Conservation (phyloP, 2,888 invertebrate genomes). For the Oscheius onirici region DNA sequence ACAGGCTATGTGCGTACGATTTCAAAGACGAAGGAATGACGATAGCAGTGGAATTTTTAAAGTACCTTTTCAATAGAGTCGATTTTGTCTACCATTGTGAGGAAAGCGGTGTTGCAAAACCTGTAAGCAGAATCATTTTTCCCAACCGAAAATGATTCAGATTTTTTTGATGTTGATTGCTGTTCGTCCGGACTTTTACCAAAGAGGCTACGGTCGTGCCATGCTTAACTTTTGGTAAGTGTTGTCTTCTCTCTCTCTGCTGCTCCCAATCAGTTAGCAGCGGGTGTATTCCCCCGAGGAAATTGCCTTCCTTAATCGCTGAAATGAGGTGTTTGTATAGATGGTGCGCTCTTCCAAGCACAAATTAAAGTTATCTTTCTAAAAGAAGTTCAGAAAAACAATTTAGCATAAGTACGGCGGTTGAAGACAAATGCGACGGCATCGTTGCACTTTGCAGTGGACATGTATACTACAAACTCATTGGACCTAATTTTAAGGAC, state of each 20-base stretch:
- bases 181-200: slow-evolving; percentile 41
- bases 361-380: background rate
- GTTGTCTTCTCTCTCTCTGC: too few species aligned
- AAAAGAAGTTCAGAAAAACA: background rate
- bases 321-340: background rate
- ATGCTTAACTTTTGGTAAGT: slow-evolving; percentile 44
- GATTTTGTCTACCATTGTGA: slow-evolving; percentile 49
- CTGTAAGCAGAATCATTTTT: slow-evolving; percentile 33
- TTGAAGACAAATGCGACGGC: slow-evolving; percentile 36
- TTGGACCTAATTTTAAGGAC: slow-evolving; percentile 29
- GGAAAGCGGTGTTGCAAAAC: slow-evolving; percentile 41
- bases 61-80: slow-evolving; percentile 55
- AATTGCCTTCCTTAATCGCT: background rate
- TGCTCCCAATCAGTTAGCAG: too few species aligned
- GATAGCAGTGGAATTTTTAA: slow-evolving; percentile 51
- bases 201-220: slow-evolving; percentile 37
- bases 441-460: slow-evolving; percentile 40
- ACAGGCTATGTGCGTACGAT: slow-evolving; percentile 50
- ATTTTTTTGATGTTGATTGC: slow-evolving; percentile 47
- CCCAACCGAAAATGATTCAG: slow-evolving; percentile 23
- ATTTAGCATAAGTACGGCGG: slow-evolving; percentile 33
- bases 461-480: slow-evolving; percentile 33
- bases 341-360: background rate
- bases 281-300: too few species aligned
- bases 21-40: slow-evolving; percentile 42